Percentiles rank a stretch among this genome's conserved stretches.
Conservation (phyloP, 2,888 invertebrate genomes). For the Dryadula phaetusa region DNA sequence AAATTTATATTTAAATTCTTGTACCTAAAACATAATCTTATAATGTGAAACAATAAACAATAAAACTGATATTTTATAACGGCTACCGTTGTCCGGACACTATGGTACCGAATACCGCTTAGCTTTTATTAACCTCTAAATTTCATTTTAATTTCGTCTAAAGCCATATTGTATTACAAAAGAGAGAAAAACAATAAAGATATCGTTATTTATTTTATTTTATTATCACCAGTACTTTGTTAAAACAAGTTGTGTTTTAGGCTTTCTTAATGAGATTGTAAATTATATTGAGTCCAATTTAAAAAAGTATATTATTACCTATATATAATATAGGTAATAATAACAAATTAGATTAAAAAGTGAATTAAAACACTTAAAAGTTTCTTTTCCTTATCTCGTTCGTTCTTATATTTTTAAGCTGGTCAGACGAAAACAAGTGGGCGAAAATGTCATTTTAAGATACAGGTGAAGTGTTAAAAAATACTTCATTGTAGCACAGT, state of each 20-base stretch:
- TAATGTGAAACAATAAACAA: constrained; percentile 6
- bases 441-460: too few relatives aligned
- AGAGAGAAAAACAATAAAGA: constrained; percentile 28
- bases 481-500: not conserved
- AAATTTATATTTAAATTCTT: not conserved
- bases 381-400: too few relatives aligned
- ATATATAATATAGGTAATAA: too few relatives aligned
- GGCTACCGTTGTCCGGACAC: constrained; percentile 39
- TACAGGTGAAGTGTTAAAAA: too few relatives aligned
- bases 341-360: not conserved
- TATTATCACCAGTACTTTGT: constrained; percentile 11
- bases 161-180: constrained; percentile 32
- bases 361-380: too few relatives aligned
- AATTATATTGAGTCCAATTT: constrained; percentile 3
- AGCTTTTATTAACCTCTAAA: constrained; percentile 42
- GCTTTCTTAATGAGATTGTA: constrained; percentile 10
- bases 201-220: constrained; percentile 36
- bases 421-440: too few relatives aligned
- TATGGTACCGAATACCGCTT: constrained; percentile 28
- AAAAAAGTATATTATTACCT: not conserved
- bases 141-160: constrained; percentile 41
- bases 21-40: not conserved
- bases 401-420: too few relatives aligned
- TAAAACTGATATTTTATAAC: constrained; percentile 38
- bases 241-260: constrained; percentile 17